Evolutionary conservation across 2,888 invertebrate genomes (phyloP), one percentile per base, ranked within the genome.

Genomic region (Folsomia candida): DNA sequence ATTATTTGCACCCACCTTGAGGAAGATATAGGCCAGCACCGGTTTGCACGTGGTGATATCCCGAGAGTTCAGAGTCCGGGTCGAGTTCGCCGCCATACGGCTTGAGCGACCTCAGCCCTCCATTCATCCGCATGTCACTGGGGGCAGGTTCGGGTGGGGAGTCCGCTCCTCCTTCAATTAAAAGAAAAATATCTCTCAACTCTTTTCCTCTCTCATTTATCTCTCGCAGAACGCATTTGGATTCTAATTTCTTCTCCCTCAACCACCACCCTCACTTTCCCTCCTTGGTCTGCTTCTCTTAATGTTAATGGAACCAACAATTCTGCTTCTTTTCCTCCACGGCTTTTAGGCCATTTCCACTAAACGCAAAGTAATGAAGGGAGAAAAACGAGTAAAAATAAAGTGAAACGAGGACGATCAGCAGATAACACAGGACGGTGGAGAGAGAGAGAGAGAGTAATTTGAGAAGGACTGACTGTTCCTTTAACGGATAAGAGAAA

Each of bases 121-220:
- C 80, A 61, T 80, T 80, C 73, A 78, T 74, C 63, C 80, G 71
- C 47, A 78, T 77, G 72, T 80, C 80, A 14, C 37, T 37, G 14
- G 80, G 80, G 47, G 80, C 80, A 26, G 80, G 80, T 67, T 80
- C 80, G 37, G 80, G 80, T 37, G 80, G 80, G 27, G 78, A 78
- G 67, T 80, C 80, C 58, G 72, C 72, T 62, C 77, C 79, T 74
- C 76, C 77, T 76, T 51, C 14, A 74, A 54, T 24, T 64, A 51
- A 69, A 58, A 66, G 18, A 58, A 54, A 47, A 62, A 62, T 2
- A 54, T 37, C 14, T 37, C 37, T 37, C 6, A n/a, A n/a, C 47
- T 59, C 22, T 59, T 20, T 57, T 57, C 57, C 4, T 47, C 14
- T 11, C 11, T 14, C 14, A 62, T 62, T 62, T 27, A 28, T 22